phyloP scores from a whole-genome alignment of 2,797 vertebrate genomes.

The Miichthys miiuy region DNA sequence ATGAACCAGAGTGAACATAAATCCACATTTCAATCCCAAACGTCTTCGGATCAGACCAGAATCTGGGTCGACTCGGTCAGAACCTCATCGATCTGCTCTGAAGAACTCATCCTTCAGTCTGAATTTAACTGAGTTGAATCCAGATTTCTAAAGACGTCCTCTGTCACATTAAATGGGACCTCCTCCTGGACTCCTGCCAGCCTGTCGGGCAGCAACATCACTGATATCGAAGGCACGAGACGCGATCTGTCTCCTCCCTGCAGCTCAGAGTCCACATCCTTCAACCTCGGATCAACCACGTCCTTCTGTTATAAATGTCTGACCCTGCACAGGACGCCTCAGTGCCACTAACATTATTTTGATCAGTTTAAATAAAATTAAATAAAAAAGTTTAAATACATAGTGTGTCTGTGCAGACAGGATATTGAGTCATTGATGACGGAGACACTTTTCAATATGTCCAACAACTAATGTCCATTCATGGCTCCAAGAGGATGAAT shows the following conservation, averaged over 20 bases:
- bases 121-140: not conserved
- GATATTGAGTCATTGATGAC: not conserved
- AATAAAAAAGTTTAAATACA: not conserved
- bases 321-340: not conserved
- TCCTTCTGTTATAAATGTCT: slow-evolving; percentile 21
- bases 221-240: slow-evolving; percentile 29
- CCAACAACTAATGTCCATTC: too few relatives aligned
- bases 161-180: not conserved
- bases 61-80: too few relatives aligned
- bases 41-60: too few relatives aligned
- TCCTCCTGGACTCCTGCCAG: slow-evolving; percentile 47
- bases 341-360: not conserved
- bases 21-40: too few relatives aligned
- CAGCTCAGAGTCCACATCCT: slow-evolving; percentile 21
- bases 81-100: not conserved
- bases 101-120: not conserved
- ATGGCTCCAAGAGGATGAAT: too few relatives aligned
- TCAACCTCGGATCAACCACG: slow-evolving; percentile 14
- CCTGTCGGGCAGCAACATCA: not conserved
- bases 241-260: not conserved
- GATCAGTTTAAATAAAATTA: too few relatives aligned
- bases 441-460: too few relatives aligned
- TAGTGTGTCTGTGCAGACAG: not conserved
- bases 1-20: too few relatives aligned
- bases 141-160: slow-evolving; percentile 2